Percentiles rank a stretch among this genome's conserved stretches.
Evolutionary conservation across 2,113 vertebrate species (phyloP).

Genomic region (Salvelinus sp.): DNA sequence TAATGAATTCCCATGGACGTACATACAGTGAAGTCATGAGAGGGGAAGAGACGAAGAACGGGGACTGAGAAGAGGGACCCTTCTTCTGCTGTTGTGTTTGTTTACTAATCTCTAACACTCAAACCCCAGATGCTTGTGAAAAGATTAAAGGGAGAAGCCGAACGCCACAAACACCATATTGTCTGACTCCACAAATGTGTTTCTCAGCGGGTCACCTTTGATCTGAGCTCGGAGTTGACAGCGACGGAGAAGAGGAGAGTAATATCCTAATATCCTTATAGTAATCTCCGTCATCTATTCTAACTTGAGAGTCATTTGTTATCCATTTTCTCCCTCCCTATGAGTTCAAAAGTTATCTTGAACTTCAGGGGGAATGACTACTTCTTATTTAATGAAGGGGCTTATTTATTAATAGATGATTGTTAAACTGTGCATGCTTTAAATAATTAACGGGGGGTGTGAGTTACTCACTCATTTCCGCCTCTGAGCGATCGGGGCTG

Average conservation of each 20-base stretch:
- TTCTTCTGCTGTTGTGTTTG: conserved; percentile 17
- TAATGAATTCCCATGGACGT: conserved; percentile 21
- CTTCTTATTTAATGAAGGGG: conserved; percentile 33
- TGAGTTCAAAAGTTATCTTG: too few species aligned
- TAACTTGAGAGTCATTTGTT: not conserved
- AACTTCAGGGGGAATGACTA: not conserved
- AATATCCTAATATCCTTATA: not conserved
- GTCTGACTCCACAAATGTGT: not conserved
- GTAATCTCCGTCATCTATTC: not conserved
- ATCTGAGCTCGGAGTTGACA: not conserved
- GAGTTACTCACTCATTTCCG: conserved; percentile 56
- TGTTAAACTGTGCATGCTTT: conserved; percentile 55
- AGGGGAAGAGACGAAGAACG: not conserved
- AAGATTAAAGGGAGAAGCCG: not conserved
- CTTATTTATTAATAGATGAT: conserved; percentile 60
- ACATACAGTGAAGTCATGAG: not conserved
- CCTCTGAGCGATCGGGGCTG: conserved; percentile 62
- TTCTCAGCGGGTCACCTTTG: not conserved
- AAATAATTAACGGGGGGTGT: conserved; percentile 52
- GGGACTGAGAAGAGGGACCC: not conserved
- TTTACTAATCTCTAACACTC: conserved; percentile 38
- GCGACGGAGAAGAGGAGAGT: not conserved
- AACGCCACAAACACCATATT: not conserved
- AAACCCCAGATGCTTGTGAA: not conserved
- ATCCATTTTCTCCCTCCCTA: too few species aligned